Conservation (phyloP, 1,140 invertebrate species). For the Temnothorax longispinosus region DNA sequence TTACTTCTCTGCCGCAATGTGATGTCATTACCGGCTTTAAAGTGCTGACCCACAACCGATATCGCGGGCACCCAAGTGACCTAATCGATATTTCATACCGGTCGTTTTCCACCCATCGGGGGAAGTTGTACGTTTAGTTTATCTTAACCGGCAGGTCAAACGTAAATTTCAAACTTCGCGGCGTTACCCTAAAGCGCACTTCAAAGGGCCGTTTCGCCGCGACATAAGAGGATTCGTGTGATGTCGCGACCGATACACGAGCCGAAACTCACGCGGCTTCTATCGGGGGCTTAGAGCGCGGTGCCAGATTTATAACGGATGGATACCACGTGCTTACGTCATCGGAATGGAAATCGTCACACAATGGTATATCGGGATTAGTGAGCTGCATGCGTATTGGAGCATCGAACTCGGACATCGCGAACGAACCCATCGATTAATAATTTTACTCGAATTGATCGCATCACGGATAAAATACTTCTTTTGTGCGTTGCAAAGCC, state of each 20-base stretch:
- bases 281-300: conserved; percentile 20
- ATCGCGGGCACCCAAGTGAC: conserved; percentile 13
- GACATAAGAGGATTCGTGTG: conserved; percentile 37
- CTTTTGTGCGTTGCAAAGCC: background rate
- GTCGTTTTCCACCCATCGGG: conserved; percentile 33
- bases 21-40: conserved; percentile 48
- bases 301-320: conserved; percentile 36
- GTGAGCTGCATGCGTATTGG: conserved; percentile 24
- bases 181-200: background rate
- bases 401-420: conserved; percentile 23
- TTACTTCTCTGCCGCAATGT: background rate
- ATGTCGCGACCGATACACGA: conserved; percentile 31
- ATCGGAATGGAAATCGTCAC: conserved; percentile 47
- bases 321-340: conserved; percentile 39
- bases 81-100: conserved; percentile 49
- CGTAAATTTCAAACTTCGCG: conserved; percentile 44
- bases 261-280: background rate
- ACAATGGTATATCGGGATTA: conserved; percentile 48
- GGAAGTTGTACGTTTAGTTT: conserved; percentile 49
- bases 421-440: conserved; percentile 9
- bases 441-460: conserved; percentile 32
- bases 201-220: conserved; percentile 38
- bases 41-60: conserved; percentile 40
- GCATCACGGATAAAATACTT: background rate
- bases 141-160: conserved; percentile 37